Base-by-base conservation (phyloP, 2,113 vertebrate species). In the Phasianus colchicus region DNA sequence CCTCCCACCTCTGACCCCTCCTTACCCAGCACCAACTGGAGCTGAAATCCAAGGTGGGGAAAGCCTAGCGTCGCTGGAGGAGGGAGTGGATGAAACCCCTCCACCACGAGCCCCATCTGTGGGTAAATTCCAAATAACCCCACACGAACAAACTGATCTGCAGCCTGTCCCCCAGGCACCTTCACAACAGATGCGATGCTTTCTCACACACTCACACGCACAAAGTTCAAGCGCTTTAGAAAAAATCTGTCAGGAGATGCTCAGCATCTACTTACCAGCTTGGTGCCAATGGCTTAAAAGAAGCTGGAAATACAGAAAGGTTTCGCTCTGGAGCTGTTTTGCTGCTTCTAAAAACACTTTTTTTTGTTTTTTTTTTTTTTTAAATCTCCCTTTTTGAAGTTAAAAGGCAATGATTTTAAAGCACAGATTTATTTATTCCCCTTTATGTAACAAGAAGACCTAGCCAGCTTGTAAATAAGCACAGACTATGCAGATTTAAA, bases 381-480 rank as follows among this genome's bases (percentile, higher is more conserved):
- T 54, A 54, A 42, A 42, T 45, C 43, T 84, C 50, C n/a, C 77
- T 95, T 71, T 54, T 94, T 93, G 86, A 96, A 97, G 89, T 95
- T 96, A 92, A 95, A 94, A 95, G 64, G 76, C 93, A 97, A 74
- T 69, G 76, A 88, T 88, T 96, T 94, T 95, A 52, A 96, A 95
- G 86, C 83, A 93, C 81, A 95, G 89, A 94, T 92, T 95, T 96
- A 94, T 92, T 95, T 96, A 80, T 93, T 91, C 61, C 43, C 63
- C 86, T 61, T 96, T 91, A 72, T 16, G 50, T 76, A 93, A 79
- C 58, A 87, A 83, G 84, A 34, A 64, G 74, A 34, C 55, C 67
- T 71, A 95, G 87, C 66, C 76, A 96, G 92, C 93, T 95, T 96
- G 94, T 95, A 97, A 97, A 97, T 96, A 97, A 96, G 95, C 86